phyloP scores from a whole-genome alignment of 2,888 invertebrate species.

The Labia minor region DNA sequence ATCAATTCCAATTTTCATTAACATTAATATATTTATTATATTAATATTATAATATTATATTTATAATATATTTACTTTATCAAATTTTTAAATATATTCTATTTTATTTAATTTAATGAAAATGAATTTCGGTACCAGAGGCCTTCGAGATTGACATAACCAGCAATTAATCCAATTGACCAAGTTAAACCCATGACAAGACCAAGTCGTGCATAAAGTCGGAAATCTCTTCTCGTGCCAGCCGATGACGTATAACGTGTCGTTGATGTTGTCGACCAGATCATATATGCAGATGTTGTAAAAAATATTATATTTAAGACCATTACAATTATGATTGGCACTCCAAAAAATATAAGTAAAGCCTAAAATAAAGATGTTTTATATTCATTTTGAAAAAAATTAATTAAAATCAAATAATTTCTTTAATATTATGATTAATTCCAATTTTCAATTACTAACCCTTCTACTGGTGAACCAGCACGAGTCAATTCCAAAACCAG shows the following conservation, averaged over 20 bases:
- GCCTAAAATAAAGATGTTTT: conserved; percentile 30
- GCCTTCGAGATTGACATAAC: conserved; percentile 33
- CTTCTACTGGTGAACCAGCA: conserved; percentile 39
- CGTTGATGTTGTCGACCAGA: conserved; percentile 35
- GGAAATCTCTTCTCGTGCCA: conserved; percentile 32
- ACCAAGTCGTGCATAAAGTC: conserved; percentile 38
- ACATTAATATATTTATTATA: no score
- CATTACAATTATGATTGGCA: conserved; percentile 39
- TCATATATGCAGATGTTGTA: conserved; percentile 36
- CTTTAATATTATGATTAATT: neutral
- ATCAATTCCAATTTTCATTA: no score
- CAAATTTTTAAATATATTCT: no score
- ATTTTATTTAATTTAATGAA: no score
- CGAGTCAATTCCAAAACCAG: conserved; percentile 35
- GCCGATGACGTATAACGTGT: conserved; percentile 29
- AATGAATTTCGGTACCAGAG: no score
- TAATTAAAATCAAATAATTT: no score
- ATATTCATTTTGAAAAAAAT: neutral
- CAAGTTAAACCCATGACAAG: conserved; percentile 42
- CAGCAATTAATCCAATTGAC: conserved; percentile 39
- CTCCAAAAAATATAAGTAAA: conserved; percentile 41
- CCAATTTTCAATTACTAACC: neutral
- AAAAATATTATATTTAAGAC: conserved; percentile 37
- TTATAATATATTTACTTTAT: no score
- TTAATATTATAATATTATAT: no score